A percentile compares a stretch with the other conserved stretches of the same genome.
Conservation (phyloP, 2,888 invertebrate genomes). For the Drosophila algonquin region DNA sequence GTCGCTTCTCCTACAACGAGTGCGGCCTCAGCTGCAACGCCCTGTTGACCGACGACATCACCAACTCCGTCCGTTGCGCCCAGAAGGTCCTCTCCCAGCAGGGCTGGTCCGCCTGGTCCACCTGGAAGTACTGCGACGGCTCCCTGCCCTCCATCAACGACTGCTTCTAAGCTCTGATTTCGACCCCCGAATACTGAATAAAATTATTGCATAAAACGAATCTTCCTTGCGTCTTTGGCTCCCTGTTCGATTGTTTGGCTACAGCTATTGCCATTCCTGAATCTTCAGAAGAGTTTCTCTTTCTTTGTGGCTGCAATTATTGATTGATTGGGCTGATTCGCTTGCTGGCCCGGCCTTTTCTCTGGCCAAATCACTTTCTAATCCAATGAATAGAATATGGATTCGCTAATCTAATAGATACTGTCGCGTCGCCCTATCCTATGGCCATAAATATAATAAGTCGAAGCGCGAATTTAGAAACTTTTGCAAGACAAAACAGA, state of each 20-base stretch:
- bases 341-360: not conserved
- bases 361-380: constrained; percentile 32
- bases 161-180: constrained; percentile 64
- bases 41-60: constrained; percentile 73
- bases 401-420: constrained; percentile 45
- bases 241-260: not conserved
- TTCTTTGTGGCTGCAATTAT: not conserved
- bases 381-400: constrained; percentile 31
- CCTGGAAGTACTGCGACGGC: constrained; percentile 68
- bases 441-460: constrained; percentile 34
- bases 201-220: constrained; percentile 6
- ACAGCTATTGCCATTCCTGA: not conserved
- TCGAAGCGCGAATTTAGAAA: constrained; percentile 44
- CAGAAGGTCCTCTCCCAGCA: constrained; percentile 68
- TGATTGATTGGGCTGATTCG: not conserved
- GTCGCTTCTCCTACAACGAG: constrained; percentile 71
- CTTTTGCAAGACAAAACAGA: constrained; percentile 54
- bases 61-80: constrained; percentile 69
- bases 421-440: not conserved
- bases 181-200: not conserved
- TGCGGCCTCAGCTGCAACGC: constrained; percentile 70
- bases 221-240: not conserved
- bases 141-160: constrained; percentile 62
- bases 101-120: constrained; percentile 79
- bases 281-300: not conserved